Conservation (phyloP, 2,888 invertebrate species). For the Autographa gamma region DNA sequence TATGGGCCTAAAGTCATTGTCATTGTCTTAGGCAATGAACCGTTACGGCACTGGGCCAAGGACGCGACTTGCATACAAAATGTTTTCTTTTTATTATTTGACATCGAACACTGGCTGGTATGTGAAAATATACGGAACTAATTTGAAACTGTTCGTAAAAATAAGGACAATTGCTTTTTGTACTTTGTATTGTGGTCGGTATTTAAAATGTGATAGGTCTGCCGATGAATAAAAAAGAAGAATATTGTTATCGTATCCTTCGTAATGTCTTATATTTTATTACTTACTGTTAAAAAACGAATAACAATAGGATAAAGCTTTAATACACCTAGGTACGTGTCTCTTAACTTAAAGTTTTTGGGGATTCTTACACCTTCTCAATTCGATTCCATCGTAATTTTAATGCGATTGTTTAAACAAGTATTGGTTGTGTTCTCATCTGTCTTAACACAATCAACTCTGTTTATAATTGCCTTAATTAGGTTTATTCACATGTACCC, state of each 20-base stretch:
- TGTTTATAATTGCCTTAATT: background rate
- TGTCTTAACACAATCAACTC: background rate
- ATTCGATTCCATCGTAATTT: no score
- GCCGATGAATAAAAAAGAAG: background rate
- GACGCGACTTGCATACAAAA: conserved; percentile 48
- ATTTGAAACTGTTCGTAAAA: conserved; percentile 30
- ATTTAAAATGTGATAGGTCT: background rate
- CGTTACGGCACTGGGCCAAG: conserved; percentile 41
- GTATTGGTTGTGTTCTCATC: background rate
- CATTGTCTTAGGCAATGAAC: conserved; percentile 54
- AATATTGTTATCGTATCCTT: no score
- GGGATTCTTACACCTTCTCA: no score
- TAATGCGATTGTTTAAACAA: no score
- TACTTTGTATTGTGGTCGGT: background rate
- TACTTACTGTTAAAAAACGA: no score
- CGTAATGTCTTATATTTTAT: no score
- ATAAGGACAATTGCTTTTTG: background rate
- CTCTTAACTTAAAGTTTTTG: no score
- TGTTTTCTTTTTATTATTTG: conserved; percentile 30
- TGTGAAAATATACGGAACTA: conserved; percentile 19
- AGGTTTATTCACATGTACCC: background rate
- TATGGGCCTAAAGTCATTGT: conserved; percentile 18
- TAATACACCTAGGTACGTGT: no score
- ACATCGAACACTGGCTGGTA: conserved; percentile 24
- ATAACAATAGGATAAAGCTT: no score